Base-by-base conservation (phyloP, 2,797 vertebrate genomes). In the Salarias fasciatus region DNA sequence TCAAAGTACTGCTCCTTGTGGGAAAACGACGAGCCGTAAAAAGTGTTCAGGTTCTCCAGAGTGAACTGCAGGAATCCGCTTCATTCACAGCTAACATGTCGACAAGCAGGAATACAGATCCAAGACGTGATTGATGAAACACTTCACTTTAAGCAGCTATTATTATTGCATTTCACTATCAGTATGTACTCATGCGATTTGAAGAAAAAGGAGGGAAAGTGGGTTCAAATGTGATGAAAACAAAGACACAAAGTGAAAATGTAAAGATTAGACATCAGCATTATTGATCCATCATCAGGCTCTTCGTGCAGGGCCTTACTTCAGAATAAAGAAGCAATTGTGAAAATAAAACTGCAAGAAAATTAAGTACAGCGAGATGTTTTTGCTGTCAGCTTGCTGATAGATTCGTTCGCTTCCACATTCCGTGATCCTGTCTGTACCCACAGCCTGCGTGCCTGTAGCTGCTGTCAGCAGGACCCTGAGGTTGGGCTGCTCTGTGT, bases 401-500 rank as follows among this genome's bases (percentile, higher is more conserved):
- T 29, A 24, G 12, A 29, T 9, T 47, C 5, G 6, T 24, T 8
- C 8, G 12, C 1, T 28, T 33, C 29, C 43, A 18, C 41, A 3
- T 44, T 12, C 49, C 24, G 1, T 11, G 4, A 2, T 37, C 55
- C 18, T n/a, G 30, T 50, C 6, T 37, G 6, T 9, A 12, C 47
- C 0, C 45, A 41, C 35, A 55, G 13, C 60, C 38, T 30, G 11
- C 38, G 37, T 29, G 18, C 31, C 47, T 37, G 28, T 33, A 9
- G 36, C 18, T 55, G 56, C 53, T 75, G 72, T 68, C 68, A 75
- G 59, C 4, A 6, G 4, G 29, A 30, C 11, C 49, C 40, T n/a
- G 30, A 8, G 54, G 12, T 57, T 41, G 53, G 43, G 53, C 18
- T 43, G 35, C 57, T 63, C 29, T 46, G 66, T 42, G 37, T 59